Evolutionary conservation across 2,888 invertebrate species (phyloP), one percentile per base, ranked within the genome.

Genomic region (Hydroisotoma schaefferi): DNA sequence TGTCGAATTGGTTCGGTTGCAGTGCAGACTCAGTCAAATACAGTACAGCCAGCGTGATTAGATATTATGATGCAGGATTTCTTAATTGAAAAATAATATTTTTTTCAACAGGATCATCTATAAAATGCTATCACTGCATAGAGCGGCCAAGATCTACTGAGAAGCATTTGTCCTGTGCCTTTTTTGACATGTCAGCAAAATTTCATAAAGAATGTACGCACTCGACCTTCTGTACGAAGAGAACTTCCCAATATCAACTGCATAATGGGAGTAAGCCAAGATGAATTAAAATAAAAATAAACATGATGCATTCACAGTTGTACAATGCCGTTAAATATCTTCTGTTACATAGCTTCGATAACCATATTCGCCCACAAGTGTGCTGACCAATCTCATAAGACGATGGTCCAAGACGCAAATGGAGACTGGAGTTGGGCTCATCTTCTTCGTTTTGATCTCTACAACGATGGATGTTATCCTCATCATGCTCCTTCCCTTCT

Each of bases 211-310:
- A 86, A 65, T 92, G 91, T 75, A 87, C 87, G 1, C 85, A 82
- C 74, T 91, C 91, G 1, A 90, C 90, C 1, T 85, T 89, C 81
- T 92, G 91, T 75, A 83, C 87, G 80, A 91, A 90, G 76, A 85
- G 84, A 74, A 84, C 85, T 51, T 84, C 84, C 65, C 81, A 82
- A 68, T 80, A 84, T 20, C 79, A 84, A 65, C 81, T 88, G 73
- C 82, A 83, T 68, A 84, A 84, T 74, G 86, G 87, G 80, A 82
- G 86, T 86, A 77, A 76, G 81, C 78, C 12, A 40, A 33, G 8
- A 33, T 33, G 33, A 33, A 15, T n/a, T 33, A 33, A 33, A 33
- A 15, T 33, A 33, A 40, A 40, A 20, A 18, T 40, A 40, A 40
- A 23, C 22, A 20, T 47, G 12, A 23, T 20, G 1, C 33, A 10